Evolutionary conservation across 2,797 vertebrate species (phyloP), one percentile per base, ranked within the genome.

Genomic region (Sebastes nivosus): DNA sequence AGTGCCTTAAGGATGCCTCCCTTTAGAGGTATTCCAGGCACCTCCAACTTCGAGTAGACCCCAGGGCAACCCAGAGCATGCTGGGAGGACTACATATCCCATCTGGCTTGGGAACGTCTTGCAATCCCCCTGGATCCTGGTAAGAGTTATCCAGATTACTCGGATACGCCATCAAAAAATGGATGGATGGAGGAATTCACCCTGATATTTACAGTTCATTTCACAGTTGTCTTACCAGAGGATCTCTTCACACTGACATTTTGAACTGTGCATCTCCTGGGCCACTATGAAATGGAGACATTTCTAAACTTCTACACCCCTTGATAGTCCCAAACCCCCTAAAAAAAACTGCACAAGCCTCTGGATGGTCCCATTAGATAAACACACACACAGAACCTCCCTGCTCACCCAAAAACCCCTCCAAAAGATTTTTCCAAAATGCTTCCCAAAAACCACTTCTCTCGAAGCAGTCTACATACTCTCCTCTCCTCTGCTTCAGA

Each of bases 341-440:
- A 79, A 80, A 87, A 90, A 76, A 59, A 29, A 82, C 57, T 29
- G 54, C 16, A 72, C 42, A 82, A 74, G 71, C 85, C 71, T 90
- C 84, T 88, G 84, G 80, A 89, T 71, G 4, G 80, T 67, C 54
- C 29, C 22, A 55, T 79, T 81, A 63, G 18, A 75, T 52, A 82
- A 79, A 88, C 55, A 72, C 77, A 70, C 1, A 70, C 1, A 71
- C 6, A 54, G 20, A 72, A 32, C 38, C 27, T 68, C 71, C 42
- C 42, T 22, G 34, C 25, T 57, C 42, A 58, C 58, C 24, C 25
- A 27, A 4, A 29, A 50, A 18, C 16, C 25, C 9, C 22, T 25
- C 36, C 20, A 60, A 20, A 58, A 71, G 55, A 73, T 24, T 38
- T 36, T 36, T 36, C 32, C 32, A 68, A 80, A 83, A 76, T 34